phyloP scores from a whole-genome alignment of 2,797 vertebrate species.

The Threskiornis aethiopicus region DNA sequence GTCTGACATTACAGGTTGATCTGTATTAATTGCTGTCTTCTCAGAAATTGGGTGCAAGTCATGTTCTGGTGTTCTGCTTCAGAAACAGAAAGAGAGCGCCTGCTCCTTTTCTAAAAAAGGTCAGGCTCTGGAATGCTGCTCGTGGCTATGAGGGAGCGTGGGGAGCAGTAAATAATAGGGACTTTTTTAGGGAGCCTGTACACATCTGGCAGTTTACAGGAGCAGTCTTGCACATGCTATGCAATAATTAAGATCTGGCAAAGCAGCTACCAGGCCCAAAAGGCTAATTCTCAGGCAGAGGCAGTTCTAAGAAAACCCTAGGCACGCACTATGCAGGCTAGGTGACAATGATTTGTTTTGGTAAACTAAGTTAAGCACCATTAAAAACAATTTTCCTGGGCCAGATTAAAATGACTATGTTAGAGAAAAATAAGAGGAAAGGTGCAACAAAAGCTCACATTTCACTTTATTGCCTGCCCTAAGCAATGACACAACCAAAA shows the following conservation, averaged over 20 bases:
- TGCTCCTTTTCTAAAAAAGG: not conserved
- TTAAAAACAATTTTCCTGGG: not conserved
- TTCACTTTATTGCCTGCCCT: not conserved
- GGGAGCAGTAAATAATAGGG: not conserved
- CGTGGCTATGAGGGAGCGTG: not conserved
- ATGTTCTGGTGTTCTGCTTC: not conserved
- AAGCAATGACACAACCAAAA: not conserved
- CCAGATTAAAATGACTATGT: not conserved
- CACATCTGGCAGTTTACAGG: not conserved
- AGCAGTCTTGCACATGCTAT: not conserved
- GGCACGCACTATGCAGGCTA: rapidly evolving
- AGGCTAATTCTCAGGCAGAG: not conserved
- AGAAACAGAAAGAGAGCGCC: not conserved
- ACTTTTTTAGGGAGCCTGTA: not conserved
- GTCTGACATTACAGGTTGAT: not conserved
- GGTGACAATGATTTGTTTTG: not conserved
- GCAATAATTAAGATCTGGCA: not conserved
- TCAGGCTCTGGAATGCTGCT: not conserved
- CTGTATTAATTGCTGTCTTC: not conserved
- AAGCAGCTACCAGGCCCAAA: not conserved
- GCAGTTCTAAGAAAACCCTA: not conserved
- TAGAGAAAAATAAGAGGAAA: not conserved
- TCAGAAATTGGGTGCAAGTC: not conserved
- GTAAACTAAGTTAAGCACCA: not conserved
- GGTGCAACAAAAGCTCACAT: not conserved